phyloP scores from a whole-genome alignment of 2,113 vertebrate genomes.

The Accipiter virgatus region DNA sequence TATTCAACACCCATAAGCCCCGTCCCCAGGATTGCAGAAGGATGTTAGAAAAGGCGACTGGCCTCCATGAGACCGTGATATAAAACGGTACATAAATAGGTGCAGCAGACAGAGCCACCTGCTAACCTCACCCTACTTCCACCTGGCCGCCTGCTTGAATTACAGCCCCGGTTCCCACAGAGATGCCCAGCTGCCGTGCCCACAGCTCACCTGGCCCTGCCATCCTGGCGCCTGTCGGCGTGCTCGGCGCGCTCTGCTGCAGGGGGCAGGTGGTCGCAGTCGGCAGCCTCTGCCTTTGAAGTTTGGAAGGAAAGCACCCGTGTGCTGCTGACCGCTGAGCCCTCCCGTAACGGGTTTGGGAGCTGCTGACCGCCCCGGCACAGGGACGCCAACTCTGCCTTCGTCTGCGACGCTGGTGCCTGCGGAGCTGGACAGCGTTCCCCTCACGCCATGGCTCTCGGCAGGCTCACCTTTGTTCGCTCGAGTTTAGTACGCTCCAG shows the following conservation, averaged over 20 bases:
- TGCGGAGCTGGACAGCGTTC: not conserved
- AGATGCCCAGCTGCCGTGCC: fast-evolving
- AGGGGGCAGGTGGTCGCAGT: fast-evolving
- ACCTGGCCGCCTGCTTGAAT: not conserved
- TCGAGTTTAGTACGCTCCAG: not conserved
- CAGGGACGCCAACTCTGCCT: not conserved
- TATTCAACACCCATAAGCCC: not conserved
- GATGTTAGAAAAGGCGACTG: not conserved
- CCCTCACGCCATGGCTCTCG: not conserved
- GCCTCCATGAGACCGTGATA: not conserved
- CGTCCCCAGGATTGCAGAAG: not conserved
- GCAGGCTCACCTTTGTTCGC: not conserved
- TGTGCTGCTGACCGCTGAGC: not conserved
- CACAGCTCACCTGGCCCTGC: not conserved
- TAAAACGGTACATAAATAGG: not conserved
- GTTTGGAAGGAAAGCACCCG: too few species aligned
- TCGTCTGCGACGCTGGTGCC: not conserved
- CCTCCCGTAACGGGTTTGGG: too few species aligned
- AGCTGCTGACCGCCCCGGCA: not conserved
- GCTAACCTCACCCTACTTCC: not conserved
- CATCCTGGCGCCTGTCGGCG: fast-evolving
- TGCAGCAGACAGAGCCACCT: not conserved
- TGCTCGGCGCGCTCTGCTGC: not conserved
- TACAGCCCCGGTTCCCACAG: not conserved
- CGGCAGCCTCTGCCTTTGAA: not conserved